Base-by-base conservation (phyloP, 2,797 vertebrate genomes). In the Coendou prehensilis region DNA sequence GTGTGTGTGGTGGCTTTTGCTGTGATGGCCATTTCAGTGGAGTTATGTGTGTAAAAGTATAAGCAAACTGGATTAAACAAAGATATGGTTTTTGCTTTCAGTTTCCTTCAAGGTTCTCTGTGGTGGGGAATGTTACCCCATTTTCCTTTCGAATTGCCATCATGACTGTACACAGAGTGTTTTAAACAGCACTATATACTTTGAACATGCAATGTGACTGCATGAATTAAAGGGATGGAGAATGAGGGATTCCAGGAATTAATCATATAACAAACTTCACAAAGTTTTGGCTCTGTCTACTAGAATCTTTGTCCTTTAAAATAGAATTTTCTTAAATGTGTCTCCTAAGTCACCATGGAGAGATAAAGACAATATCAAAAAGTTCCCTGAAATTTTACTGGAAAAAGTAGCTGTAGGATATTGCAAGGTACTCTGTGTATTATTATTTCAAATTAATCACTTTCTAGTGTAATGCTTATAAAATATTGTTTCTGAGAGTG, bases 1-100 rank as follows among this genome's bases (percentile, higher is more conserved):
- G 97, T 96, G 97, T 94, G 94, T 94, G 95, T 93, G 26, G 98
- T 99, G 98, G 99, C 99, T 99, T 99, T 98, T 97, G 98, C 98
- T 98, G 98, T 98, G 98, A 98, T 91, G 86, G 91, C 93, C 97
- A 97, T 89, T 98, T 97, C 57, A 98, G 95, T 98, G 97, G 96
- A 98, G 63, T 97, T 98, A 89, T 97, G 97, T 98, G 97, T 80
- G 54, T 97, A 98, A 97, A 98, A 98, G 94, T 98, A 82, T 96
- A 94, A 98, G 94, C 88, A 97, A 95, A 95, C 95, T 91, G 97
- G 98, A 98, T 98, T 98, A 97, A 98, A 98, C 98, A 98, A 98
- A 98, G 97, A 98, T 95, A 95, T 73, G 90, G 96, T 93, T 98
- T 98, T 98, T 98, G 98, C 97, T 98, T 98, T 96, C 81, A 83